Base-by-base conservation (phyloP, 2,113 vertebrate genomes). In the Odontophorus gujanensis region DNA sequence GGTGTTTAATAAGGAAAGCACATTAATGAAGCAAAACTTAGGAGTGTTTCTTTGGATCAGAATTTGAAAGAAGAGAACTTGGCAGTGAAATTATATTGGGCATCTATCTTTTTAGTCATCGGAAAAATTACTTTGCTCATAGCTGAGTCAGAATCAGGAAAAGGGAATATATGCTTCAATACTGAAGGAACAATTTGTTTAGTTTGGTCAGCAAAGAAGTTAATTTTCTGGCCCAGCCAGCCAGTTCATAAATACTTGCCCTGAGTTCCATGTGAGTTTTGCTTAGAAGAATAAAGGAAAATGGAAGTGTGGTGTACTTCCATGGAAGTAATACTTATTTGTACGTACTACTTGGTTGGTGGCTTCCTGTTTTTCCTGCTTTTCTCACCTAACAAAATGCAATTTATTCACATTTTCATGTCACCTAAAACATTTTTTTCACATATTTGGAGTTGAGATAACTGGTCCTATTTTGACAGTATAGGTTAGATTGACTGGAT, bases 121-220 rank as follows among this genome's bases (percentile, higher is more conserved):
- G 19, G 36, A 92, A 87, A 92, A 80, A 51, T 28, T 17, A 73
- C 75, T 93, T 87, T 61, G 13, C 36, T 79, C 43, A 6, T 26
- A 84, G 58, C 91, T 93, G 74, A 93, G 48, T 93, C 81, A 85
- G 89, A 77, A 77, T n/a, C 38, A 17, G n/a, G 55, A 34, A 89
- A 76, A 22, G 25, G 26, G 34, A 92, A 84, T 77, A 84, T 38
- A 7, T 24, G 22, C 34, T 77, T 73, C 58, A 82, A 71, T 77
- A 87, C 26, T 91, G 91, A 32, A 93, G 53, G 48, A 87, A 81
- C 26, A 58, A 59, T 85, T 81, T 61, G 57, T 88, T 93, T 73
- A 21, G 66, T 94, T 87, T 95, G 58, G 74, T 93, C 71, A 91
- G 84, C 50, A 89, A 91, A 93, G 57, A 67, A 90, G 43, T 69